phyloP scores from a whole-genome alignment of 2,797 vertebrate species.

The Sebastes iracundus region DNA sequence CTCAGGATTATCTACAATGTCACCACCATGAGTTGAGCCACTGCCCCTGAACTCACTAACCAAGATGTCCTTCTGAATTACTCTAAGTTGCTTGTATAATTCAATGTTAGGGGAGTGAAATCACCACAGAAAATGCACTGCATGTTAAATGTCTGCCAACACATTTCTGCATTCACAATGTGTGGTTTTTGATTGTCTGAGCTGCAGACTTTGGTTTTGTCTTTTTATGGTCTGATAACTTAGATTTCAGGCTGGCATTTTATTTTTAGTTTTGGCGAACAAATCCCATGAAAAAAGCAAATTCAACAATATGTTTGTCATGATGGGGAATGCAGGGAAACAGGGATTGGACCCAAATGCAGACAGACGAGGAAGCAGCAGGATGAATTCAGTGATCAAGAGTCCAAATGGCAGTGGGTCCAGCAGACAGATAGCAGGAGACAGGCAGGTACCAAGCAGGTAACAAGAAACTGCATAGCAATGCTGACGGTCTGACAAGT shows the following conservation, averaged over 20 bases:
- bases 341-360: not conserved
- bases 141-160: not conserved
- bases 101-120: not conserved
- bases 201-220: not conserved
- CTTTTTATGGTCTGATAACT: not conserved
- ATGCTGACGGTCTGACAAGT: no score
- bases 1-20: conserved; percentile 53
- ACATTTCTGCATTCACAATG: not conserved
- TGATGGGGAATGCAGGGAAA: not conserved
- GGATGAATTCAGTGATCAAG: not conserved
- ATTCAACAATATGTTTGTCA: not conserved
- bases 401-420: no score
- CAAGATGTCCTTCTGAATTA: conserved; percentile 29
- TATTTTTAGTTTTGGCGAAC: not conserved
- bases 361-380: not conserved
- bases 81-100: not conserved
- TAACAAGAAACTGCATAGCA: no score
- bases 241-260: not conserved
- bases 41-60: conserved; percentile 36
- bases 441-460: no score
- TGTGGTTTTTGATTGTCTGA: not conserved
- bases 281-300: not conserved
- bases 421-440: no score
- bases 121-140: conserved; percentile 4
- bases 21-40: conserved; percentile 29